Evolutionary conservation across 2,113 vertebrate genomes (phyloP), one percentile per base, ranked within the genome.

Genomic region (Phyllopteryx taeniolatus): DNA sequence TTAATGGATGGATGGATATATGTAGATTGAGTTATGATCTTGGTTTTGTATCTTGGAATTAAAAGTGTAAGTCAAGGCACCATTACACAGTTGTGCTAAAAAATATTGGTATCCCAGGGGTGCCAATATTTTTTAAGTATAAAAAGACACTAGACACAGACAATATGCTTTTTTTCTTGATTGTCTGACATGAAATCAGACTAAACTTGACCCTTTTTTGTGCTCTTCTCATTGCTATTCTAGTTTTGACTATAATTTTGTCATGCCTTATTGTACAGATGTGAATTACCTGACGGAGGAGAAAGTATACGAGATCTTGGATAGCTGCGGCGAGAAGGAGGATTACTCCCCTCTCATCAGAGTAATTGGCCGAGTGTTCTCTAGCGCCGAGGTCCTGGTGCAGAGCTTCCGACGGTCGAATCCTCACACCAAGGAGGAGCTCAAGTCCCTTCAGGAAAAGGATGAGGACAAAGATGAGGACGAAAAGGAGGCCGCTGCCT

Each of bases 381-480:
- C 97, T 53, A 98, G 95, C 33, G 95, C 98, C 0, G 97, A 99
- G 79, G 96, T 96, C 17, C 87, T 99, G 87, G 97, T 98, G 63
- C 95, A 95, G 89, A 99, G 97, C 87, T 99, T 99, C 87, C 92
- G 97, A 53, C 94, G 95, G 85, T 93, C 94, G 70, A 96, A 96
- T 70, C 94, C 96, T 10, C 97, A 96, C 79, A 98, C 96, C 19
- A 99, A 99, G 90, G 97, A 99, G 87, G 97, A 99, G 85, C 93
- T 98, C 43, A 99, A 99, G 85, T 98, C 97, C 46, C 94, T 98
- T 71, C 98, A 99, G 84, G 95, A 91, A 70, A 98, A 98, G 78
- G 97, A 99, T 42, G 97, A 99, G 89, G 97, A 98, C 87, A 99
- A 99, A 77, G 97, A 98, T 53, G 96, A 99, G 86, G 97, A 99